phyloP scores from a whole-genome alignment of 2,113 vertebrate species.

The Pseudorhombus dupliciocellatus region DNA sequence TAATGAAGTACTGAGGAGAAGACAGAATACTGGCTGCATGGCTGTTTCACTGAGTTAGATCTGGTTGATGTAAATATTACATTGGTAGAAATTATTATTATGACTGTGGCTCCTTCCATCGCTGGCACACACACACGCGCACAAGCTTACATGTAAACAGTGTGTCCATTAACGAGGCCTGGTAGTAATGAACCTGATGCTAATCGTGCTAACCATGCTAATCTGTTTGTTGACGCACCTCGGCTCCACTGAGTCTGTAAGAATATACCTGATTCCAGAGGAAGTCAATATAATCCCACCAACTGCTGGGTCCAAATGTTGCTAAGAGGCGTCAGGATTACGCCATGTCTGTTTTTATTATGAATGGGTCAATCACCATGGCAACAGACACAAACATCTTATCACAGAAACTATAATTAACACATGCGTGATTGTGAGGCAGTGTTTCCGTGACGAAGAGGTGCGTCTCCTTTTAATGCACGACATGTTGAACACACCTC shows the following conservation, averaged over 20 bases:
- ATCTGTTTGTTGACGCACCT: too few relatives aligned
- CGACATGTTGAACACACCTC: neutral
- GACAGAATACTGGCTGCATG: too few relatives aligned
- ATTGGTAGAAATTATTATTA: too few relatives aligned
- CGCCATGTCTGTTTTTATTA: neutral
- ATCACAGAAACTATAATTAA: conserved; percentile 14
- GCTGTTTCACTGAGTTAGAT: too few relatives aligned
- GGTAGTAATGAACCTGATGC: conserved; percentile 45
- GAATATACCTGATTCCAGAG: too few relatives aligned
- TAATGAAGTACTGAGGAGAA: too few relatives aligned
- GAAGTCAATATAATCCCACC: neutral
- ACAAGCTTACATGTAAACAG: conserved; percentile 42
- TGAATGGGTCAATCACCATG: neutral
- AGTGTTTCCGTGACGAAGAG: conserved; percentile 21
- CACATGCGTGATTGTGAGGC: neutral
- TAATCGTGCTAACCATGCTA: conserved; percentile 15
- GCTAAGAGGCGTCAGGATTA: neutral
- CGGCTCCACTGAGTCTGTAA: too few relatives aligned
- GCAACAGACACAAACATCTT: neutral
- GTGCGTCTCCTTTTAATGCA: neutral
- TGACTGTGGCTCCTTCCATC: conserved; percentile 62
- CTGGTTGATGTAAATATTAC: too few relatives aligned
- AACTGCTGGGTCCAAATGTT: neutral
- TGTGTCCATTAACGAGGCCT: conserved; percentile 56
- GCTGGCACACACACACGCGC: conserved; percentile 5